Conservation (phyloP, 2,113 vertebrate genomes). For the Typhlomys cinereus region DNA sequence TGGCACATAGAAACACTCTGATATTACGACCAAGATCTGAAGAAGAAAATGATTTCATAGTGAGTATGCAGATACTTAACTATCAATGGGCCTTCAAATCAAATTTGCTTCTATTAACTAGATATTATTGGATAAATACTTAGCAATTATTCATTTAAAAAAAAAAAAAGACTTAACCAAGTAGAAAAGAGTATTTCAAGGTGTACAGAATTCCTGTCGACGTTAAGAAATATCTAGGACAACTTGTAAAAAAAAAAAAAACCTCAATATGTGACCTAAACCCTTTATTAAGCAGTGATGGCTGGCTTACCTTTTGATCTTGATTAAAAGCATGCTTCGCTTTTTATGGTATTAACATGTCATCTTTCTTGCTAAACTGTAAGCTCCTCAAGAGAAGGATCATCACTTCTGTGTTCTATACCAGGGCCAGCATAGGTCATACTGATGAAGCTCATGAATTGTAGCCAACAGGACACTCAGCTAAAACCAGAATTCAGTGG, state of each 20-base stretch:
- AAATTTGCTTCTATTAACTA: conserved; percentile 11
- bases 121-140: conserved; percentile 45
- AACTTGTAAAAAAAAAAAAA: too few relatives aligned
- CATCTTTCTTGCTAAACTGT: neutral
- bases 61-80: conserved; percentile 2
- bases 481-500: neutral
- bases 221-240: neutral
- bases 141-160: conserved; percentile 25
- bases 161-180: neutral
- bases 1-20: conserved; percentile 89
- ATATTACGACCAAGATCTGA: conserved; percentile 90
- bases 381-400: neutral
- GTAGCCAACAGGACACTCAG: neutral
- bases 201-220: neutral
- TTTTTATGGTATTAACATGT: neutral
- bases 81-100: neutral
- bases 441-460: neutral
- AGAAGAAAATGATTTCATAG: neutral
- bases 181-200: neutral
- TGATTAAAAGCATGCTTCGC: neutral
- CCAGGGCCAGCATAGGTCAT: fast-evolving
- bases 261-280: neutral
- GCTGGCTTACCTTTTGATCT: neutral
- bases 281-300: neutral
- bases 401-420: neutral